These are phyloP conservation scores for Cuniculus paca DNA, from an alignment of 2,797 vertebrate species.

Conservation along the genomic window DNA sequence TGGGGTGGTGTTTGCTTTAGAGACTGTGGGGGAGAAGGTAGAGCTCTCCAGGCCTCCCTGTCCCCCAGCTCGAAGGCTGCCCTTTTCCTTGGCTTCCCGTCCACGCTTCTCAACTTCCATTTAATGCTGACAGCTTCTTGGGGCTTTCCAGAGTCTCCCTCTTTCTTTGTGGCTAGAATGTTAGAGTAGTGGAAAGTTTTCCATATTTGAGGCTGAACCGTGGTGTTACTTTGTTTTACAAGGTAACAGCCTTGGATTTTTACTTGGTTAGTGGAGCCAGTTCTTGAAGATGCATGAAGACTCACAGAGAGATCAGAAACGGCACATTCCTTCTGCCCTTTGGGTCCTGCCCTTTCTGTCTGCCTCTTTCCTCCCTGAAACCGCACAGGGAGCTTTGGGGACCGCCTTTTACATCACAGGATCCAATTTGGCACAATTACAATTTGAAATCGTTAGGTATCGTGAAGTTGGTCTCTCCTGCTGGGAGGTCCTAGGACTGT, in stretches of 20 bases:
- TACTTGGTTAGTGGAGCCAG: not conserved
- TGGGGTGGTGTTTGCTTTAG: not conserved
- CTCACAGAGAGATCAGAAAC: not conserved
- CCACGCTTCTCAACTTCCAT: not conserved
- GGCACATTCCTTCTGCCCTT: not conserved
- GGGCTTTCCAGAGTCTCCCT: not conserved
- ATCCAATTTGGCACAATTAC: not conserved
- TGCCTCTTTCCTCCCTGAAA: not conserved
- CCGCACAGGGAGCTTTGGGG: not conserved
- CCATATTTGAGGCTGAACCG: not conserved
- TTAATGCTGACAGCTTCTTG: not conserved
- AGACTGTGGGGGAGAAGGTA: not conserved
- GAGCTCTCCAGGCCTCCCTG: not conserved
- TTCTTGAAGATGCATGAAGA: conserved; percentile 4
- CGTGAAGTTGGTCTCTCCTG: not conserved
- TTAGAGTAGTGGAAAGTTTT: not conserved
- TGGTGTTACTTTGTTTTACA: conserved; percentile 10
- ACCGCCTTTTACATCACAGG: not conserved
- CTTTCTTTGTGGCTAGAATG: not conserved
- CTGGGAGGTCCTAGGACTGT: not conserved
- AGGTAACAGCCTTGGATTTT: not conserved
- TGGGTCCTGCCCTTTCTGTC: not conserved
- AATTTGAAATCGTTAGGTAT: not conserved
- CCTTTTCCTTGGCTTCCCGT: not conserved
- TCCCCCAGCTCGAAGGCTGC: not conserved